A percentile compares a stretch with the other conserved stretches of the same genome.
Conservation (phyloP, 2,888 invertebrate genomes). For the Cremastobaeus sp. region DNA sequence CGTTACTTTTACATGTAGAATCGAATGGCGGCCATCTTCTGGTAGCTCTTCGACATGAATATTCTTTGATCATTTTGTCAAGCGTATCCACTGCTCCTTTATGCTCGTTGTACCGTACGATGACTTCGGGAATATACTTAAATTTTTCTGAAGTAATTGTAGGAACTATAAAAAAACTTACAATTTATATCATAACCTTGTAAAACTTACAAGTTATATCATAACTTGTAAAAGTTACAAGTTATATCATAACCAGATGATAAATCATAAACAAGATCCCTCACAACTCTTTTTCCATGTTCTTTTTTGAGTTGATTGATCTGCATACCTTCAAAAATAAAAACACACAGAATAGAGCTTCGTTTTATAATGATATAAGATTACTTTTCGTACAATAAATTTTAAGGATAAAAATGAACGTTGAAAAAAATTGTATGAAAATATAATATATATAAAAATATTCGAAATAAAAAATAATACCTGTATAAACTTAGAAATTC, state of each 20-base stretch:
- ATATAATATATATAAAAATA: slow-evolving; percentile 11
- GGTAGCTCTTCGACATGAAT: slow-evolving; percentile 7
- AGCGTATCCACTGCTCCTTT: slow-evolving; percentile 10
- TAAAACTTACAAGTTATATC: not conserved
- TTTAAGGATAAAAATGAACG: not conserved
- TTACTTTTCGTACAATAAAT: too few relatives aligned
- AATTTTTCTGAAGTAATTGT: slow-evolving; percentile 5
- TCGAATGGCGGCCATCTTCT: too few relatives aligned
- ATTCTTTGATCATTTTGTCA: slow-evolving; percentile 20
- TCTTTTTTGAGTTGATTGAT: slow-evolving; percentile 14
- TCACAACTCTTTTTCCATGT: slow-evolving; percentile 29
- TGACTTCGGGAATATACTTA: not conserved
- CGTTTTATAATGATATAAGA: too few relatives aligned
- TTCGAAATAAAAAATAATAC: slow-evolving; percentile 10
- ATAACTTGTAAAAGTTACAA: not conserved
- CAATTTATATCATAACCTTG: not conserved
- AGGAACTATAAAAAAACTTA: slow-evolving; percentile 8
- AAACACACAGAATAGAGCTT: too few relatives aligned
- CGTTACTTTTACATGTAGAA: too few relatives aligned
- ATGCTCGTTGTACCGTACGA: slow-evolving; percentile 5
- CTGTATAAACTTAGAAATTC: slow-evolving; percentile 51
- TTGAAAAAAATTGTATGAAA: not conserved
- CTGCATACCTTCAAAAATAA: slow-evolving; percentile 21
- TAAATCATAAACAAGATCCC: slow-evolving; percentile 14
- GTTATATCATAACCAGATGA: not conserved